These are phyloP conservation scores for Caerostris extrusa DNA, from an alignment of 1,140 invertebrate species.

Conservation along the genomic window DNA sequence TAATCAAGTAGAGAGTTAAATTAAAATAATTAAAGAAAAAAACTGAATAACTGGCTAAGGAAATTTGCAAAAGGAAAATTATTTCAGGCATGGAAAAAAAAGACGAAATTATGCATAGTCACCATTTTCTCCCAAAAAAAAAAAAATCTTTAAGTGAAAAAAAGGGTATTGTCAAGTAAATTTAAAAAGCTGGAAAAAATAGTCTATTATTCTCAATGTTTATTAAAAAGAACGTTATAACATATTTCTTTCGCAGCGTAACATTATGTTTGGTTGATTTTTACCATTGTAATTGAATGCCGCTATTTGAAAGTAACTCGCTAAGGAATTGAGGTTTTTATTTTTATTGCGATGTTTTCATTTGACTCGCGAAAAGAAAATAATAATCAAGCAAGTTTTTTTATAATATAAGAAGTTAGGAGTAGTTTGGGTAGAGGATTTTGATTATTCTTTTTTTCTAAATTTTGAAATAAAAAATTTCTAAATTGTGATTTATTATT, in stretches of 20 bases:
- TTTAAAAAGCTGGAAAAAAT: constrained; percentile 28
- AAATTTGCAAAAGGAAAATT: constrained; percentile 66
- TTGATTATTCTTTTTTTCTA: no score
- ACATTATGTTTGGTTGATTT: constrained; percentile 44
- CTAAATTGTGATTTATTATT: no score
- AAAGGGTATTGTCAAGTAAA: constrained; percentile 22
- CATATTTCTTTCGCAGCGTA: constrained; percentile 47
- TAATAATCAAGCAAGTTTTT: neutral
- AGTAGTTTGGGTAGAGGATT: no score
- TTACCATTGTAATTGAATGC: constrained; percentile 44
- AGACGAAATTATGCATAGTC: constrained; percentile 28
- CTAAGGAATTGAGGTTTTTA: neutral
- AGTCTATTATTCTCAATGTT: constrained; percentile 2
- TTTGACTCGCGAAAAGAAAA: neutral
- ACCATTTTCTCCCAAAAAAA: neutral
- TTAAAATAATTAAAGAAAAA: constrained; percentile 75
- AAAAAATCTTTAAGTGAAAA: constrained; percentile 22
- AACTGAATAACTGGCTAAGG: neutral
- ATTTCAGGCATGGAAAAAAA: constrained; percentile 45
- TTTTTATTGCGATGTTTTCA: constrained; percentile 1
- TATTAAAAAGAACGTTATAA: constrained; percentile 61
- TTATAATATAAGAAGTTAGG: no score
- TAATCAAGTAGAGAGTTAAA: constrained; percentile 68
- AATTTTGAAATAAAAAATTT: no score
- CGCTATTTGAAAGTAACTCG: neutral